A percentile compares a stretch with the other conserved stretches of the same genome.
These are phyloP conservation scores for Camponotus pennsylvanicus DNA, from an alignment of 1,140 invertebrate genomes.

Conservation along the genomic window DNA sequence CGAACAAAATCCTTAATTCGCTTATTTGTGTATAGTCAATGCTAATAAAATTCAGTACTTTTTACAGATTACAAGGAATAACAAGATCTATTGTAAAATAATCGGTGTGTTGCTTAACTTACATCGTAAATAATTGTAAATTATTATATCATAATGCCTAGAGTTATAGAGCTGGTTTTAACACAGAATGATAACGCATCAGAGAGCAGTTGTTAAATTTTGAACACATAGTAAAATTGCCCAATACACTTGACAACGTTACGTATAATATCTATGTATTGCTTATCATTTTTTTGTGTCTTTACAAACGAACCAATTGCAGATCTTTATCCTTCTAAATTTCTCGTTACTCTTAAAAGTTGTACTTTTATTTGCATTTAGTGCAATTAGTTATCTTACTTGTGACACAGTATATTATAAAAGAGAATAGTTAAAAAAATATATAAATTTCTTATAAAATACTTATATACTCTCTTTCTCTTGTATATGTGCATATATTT, in stretches of 20 bases:
- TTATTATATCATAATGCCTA: slow-evolving; percentile 50
- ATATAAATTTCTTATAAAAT: slow-evolving; percentile 58
- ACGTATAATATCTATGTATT: slow-evolving; percentile 57
- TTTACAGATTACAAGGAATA: slow-evolving; percentile 86
- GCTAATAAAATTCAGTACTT: slow-evolving; percentile 86
- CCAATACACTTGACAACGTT: slow-evolving; percentile 32
- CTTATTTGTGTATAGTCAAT: slow-evolving; percentile 81
- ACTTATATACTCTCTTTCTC: slow-evolving; percentile 41
- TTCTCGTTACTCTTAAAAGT: slow-evolving; percentile 13
- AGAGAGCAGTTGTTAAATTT: slow-evolving; percentile 75
- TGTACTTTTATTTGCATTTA: slow-evolving; percentile 58
- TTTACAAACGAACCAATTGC: slow-evolving; percentile 23
- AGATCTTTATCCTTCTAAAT: slow-evolving; percentile 34
- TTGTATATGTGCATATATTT: slow-evolving; percentile 12
- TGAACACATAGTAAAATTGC: slow-evolving; percentile 64
- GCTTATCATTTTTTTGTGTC: neutral
- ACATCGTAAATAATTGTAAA: slow-evolving; percentile 59
- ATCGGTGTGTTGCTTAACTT: slow-evolving; percentile 71
- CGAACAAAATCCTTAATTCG: slow-evolving; percentile 83
- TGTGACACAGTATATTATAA: neutral
- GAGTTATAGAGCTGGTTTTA: slow-evolving; percentile 67
- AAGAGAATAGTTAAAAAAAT: slow-evolving; percentile 22
- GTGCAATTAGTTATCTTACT: slow-evolving; percentile 14
- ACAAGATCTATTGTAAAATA: slow-evolving; percentile 83
- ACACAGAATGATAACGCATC: slow-evolving; percentile 79